These are phyloP conservation scores for Emmelina monodactyla DNA, from an alignment of 2,888 invertebrate species.

Conservation along the genomic window DNA sequence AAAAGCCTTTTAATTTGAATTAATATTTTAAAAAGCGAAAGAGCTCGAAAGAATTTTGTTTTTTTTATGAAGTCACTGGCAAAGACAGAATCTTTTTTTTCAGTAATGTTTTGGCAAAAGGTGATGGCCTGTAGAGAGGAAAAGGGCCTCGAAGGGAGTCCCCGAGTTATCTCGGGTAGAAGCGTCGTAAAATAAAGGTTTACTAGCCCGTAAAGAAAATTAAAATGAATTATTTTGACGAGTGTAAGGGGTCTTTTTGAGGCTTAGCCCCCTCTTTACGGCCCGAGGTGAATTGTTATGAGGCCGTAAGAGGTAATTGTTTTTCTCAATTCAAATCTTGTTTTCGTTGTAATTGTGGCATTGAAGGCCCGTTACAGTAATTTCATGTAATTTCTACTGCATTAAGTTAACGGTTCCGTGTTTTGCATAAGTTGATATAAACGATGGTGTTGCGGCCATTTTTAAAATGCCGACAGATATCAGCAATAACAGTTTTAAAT, in stretches of 20 bases:
- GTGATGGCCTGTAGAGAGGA: slow-evolving; percentile 27
- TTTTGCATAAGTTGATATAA: slow-evolving; percentile 1
- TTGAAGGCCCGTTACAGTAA: slow-evolving; percentile 22
- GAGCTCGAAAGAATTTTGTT: slow-evolving; percentile 10
- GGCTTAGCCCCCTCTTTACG: slow-evolving; percentile 31
- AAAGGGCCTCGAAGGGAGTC: slow-evolving; percentile 55
- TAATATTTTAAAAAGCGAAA: slow-evolving; percentile 35
- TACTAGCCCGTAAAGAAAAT: slow-evolving; percentile 65
- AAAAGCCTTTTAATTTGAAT: slow-evolving; percentile 58
- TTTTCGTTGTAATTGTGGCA: slow-evolving; percentile 25
- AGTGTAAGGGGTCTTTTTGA: slow-evolving; percentile 43
- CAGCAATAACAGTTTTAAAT: background rate
- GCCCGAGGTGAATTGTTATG: slow-evolving; percentile 46
- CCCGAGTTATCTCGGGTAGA: slow-evolving; percentile 56
- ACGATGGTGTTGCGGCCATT: background rate
- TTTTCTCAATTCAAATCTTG: slow-evolving; percentile 31
- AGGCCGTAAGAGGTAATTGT: slow-evolving; percentile 47
- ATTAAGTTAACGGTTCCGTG: background rate
- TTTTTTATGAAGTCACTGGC: slow-evolving; percentile 4
- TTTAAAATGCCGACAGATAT: background rate
- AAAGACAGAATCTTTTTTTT: slow-evolving; percentile 9
- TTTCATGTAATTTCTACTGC: background rate
- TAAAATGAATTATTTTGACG: slow-evolving; percentile 68
- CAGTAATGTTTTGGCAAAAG: slow-evolving; percentile 13
- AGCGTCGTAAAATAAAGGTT: slow-evolving; percentile 63